Conservation (phyloP, 2,888 invertebrate genomes). For the Cataglyphis altisquamis region DNA sequence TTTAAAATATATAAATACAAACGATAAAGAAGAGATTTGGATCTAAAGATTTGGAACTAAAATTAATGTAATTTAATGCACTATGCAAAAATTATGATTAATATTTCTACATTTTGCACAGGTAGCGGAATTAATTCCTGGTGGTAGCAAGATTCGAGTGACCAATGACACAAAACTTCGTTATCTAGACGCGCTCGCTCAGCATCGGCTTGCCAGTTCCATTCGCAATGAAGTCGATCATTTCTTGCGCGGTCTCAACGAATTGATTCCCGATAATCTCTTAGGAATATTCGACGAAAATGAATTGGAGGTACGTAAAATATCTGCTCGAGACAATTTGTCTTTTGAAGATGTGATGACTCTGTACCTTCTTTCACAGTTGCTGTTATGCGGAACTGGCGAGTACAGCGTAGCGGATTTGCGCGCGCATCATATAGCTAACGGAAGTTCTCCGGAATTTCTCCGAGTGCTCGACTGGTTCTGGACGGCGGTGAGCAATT, state of each 20-base stretch:
- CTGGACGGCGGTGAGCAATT: conserved; percentile 96
- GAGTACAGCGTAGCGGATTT: conserved; percentile 97
- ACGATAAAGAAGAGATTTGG: background rate
- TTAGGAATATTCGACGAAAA: conserved; percentile 98
- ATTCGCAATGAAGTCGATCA: conserved; percentile 94
- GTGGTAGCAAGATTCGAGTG: conserved; percentile 92
- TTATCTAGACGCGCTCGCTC: conserved; percentile 96
- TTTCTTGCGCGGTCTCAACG: conserved; percentile 96
- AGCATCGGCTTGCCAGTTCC: conserved; percentile 94
- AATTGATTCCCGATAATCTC: conserved; percentile 96
- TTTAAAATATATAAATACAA: background rate
- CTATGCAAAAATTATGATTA: background rate
- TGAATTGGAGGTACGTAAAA: conserved; percentile 93
- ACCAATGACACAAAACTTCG: conserved; percentile 92
- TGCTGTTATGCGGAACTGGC: conserved; percentile 96
- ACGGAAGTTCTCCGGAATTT: conserved; percentile 94
- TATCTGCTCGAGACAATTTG: background rate
- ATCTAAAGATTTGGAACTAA: background rate
- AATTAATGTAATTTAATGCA: background rate
- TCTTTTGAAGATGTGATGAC: background rate
- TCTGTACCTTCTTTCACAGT: conserved; percentile 87
- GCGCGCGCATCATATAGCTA: conserved; percentile 94
- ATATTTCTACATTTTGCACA: conserved; percentile 73
- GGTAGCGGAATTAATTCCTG: conserved; percentile 93
- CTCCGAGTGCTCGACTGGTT: conserved; percentile 95